These are phyloP conservation scores for Acipenser ruthenus DNA, from an alignment of 2,797 vertebrate genomes.

Conservation along the genomic window DNA sequence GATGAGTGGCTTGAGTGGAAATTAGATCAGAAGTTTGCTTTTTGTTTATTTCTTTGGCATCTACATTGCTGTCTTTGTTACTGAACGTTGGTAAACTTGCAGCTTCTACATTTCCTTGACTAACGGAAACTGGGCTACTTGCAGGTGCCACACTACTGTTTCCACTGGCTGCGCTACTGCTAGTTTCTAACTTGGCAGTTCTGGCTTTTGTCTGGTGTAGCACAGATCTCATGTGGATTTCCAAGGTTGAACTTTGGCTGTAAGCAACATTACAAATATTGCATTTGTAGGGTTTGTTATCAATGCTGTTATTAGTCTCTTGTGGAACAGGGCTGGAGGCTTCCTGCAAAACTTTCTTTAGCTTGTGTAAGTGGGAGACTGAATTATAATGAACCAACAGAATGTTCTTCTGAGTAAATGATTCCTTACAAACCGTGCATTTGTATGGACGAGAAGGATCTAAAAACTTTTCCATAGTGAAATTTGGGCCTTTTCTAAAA, in stretches of 20 bases:
- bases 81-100: constrained; percentile 75
- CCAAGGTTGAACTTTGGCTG: constrained; percentile 97
- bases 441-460: constrained; percentile 97
- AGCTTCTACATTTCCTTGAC: constrained; percentile 66
- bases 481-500: constrained; percentile 98
- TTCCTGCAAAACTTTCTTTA: constrained; percentile 98
- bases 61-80: constrained; percentile 88
- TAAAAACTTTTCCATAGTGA: constrained; percentile 98
- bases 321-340: constrained; percentile 89
- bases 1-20: constrained; percentile 76
- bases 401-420: constrained; percentile 99
- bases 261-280: constrained; percentile 97
- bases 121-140: constrained; percentile 71
- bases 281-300: constrained; percentile 98
- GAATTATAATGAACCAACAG: constrained; percentile 98
- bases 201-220: constrained; percentile 98
- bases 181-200: constrained; percentile 88
- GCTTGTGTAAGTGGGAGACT: constrained; percentile 95
- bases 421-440: constrained; percentile 98
- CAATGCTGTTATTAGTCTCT: constrained; percentile 86
- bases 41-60: constrained; percentile 93
- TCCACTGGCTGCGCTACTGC: constrained; percentile 48
- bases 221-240: constrained; percentile 99
- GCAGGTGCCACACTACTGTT: constrained; percentile 65
- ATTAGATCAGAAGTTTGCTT: constrained; percentile 83